A percentile compares a stretch with the other conserved stretches of the same genome.
Evolutionary conservation across 2,888 invertebrate genomes (phyloP).

Genomic region (Scotopteryx bipunctaria): DNA sequence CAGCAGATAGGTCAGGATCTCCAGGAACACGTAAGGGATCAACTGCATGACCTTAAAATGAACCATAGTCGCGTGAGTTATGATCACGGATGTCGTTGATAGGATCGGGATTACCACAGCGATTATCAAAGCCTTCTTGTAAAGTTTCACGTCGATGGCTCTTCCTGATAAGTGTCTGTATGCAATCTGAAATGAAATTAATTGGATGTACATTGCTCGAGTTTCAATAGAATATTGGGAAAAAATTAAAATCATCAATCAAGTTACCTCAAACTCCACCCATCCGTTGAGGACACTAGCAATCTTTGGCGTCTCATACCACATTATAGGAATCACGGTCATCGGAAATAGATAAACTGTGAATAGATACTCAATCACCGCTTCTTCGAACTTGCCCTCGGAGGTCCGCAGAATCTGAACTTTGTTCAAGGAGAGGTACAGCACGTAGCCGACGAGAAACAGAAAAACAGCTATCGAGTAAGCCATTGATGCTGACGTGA

Average conservation of each 20-base stretch:
- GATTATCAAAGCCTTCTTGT: conserved; percentile 83
- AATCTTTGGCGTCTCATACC: conserved; percentile 87
- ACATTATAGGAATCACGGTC: conserved; percentile 84
- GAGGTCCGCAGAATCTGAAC: conserved; percentile 84
- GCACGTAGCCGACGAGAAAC: conserved; percentile 78
- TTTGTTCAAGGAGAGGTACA: conserved; percentile 85
- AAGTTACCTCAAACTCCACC: conserved; percentile 86
- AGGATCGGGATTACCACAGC: conserved; percentile 84
- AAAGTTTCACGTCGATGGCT: conserved; percentile 80
- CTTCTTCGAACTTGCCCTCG: conserved; percentile 88
- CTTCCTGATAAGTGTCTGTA: conserved; percentile 85
- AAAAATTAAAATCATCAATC: neutral
- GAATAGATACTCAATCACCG: conserved; percentile 89
- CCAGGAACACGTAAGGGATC: conserved; percentile 87
- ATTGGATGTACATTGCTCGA: too few species aligned
- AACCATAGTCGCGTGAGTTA: conserved; percentile 88
- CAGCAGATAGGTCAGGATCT: conserved; percentile 86
- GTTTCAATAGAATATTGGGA: neutral
- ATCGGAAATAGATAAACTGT: conserved; percentile 88
- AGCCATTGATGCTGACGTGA: conserved; percentile 81
- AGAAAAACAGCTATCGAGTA: conserved; percentile 83
- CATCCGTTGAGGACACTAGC: conserved; percentile 85
- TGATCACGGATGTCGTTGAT: conserved; percentile 85
- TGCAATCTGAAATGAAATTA: conserved; percentile 67
- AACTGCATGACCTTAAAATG: conserved; percentile 86